phyloP scores from a whole-genome alignment of 64 coral and sea anemone genomes.

The Catalaphyllia jardinei region DNA sequence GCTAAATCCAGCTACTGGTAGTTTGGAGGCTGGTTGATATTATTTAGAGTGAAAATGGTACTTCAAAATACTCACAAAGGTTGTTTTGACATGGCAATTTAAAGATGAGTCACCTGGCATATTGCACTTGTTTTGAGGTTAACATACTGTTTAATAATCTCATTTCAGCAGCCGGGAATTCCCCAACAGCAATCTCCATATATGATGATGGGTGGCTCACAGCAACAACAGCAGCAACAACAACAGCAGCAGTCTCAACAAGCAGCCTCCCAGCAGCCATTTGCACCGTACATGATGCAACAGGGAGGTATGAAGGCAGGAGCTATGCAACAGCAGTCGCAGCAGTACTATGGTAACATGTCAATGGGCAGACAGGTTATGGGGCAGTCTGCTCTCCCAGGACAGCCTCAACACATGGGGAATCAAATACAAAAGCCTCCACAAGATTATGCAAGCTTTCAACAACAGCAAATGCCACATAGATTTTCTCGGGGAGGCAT shows the following conservation, averaged over 20 bases:
- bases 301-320: conserved; percentile 64
- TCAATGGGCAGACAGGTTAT: conserved; percentile 50
- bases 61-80: too few relatives aligned
- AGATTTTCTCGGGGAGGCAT: conserved; percentile 59
- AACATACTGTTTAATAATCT: background rate
- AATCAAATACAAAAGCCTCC: conserved; percentile 41
- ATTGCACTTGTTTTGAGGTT: background rate
- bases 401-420: conserved; percentile 52
- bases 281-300: conserved; percentile 55
- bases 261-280: conserved; percentile 2
- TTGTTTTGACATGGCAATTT: too few relatives aligned
- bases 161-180: conserved; percentile 6
- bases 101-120: too few relatives aligned
- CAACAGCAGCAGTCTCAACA: conserved; percentile 17
- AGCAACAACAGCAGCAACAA: conserved; percentile 4
- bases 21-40: too few relatives aligned
- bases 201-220: conserved; percentile 50
- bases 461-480: conserved; percentile 71
- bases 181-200: conserved; percentile 58
- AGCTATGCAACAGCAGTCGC: conserved; percentile 28
- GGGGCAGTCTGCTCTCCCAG: conserved; percentile 40
- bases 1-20: too few relatives aligned
- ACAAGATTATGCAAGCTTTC: conserved; percentile 69
- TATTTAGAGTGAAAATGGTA: too few relatives aligned
- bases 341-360: conserved; percentile 79